Conservation (phyloP, 2,888 invertebrate species). For the Linnaemya vulpina region DNA sequence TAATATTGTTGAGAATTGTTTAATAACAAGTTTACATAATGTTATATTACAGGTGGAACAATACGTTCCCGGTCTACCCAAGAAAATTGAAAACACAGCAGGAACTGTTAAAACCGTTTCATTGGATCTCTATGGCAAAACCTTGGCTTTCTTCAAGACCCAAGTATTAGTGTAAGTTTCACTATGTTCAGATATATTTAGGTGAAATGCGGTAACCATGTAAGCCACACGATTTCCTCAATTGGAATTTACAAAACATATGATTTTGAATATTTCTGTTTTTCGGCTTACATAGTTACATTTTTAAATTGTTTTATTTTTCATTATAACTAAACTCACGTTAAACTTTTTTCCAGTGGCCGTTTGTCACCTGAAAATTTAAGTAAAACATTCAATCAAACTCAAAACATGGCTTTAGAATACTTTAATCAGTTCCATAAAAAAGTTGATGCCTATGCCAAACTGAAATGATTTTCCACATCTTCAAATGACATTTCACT, state of each 20-base stretch:
- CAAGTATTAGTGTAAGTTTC: conserved; percentile 90
- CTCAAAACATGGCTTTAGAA: conserved; percentile 86
- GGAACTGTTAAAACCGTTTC: conserved; percentile 83
- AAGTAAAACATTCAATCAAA: conserved; percentile 88
- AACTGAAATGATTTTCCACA: conserved; percentile 85
- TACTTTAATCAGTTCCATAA: conserved; percentile 90
- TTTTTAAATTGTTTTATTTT: neutral
- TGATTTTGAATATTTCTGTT: no score
- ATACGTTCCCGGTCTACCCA: conserved; percentile 89
- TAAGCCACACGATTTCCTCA: no score
- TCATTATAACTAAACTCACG: neutral
- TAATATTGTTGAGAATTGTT: neutral
- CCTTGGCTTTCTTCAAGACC: conserved; percentile 87
- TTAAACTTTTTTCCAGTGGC: conserved; percentile 85
- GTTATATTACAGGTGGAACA: conserved; percentile 85
- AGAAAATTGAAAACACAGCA: conserved; percentile 85
- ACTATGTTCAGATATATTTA: neutral
- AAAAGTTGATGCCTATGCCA: conserved; percentile 89
- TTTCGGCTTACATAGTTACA: no score
- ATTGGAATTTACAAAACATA: no score
- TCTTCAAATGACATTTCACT: conserved; percentile 37
- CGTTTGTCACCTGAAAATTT: conserved; percentile 90
- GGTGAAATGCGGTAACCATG: no score
- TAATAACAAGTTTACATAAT: neutral
- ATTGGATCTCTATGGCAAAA: conserved; percentile 84